Evolutionary conservation across 2,113 vertebrate species (phyloP).

Genomic region (Anthoscopus minutus): DNA sequence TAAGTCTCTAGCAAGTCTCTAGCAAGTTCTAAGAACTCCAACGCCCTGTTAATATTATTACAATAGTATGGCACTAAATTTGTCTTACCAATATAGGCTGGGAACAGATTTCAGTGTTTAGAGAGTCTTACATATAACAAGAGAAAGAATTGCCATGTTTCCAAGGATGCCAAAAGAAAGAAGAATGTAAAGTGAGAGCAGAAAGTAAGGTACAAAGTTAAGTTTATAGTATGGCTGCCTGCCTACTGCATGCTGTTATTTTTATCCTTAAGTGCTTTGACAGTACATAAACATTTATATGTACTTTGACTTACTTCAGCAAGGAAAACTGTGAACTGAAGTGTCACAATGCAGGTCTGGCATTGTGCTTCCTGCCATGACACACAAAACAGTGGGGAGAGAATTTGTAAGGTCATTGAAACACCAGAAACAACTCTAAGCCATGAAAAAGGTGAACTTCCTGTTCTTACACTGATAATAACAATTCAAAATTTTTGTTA

Average conservation of each 20-base stretch:
- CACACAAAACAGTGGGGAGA: background rate
- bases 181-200: background rate
- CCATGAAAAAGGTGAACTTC: background rate
- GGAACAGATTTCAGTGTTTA: background rate
- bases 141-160: background rate
- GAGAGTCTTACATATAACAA: background rate
- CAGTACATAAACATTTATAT: conserved; percentile 12
- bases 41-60: background rate
- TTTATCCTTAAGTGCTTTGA: background rate
- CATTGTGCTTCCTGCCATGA: background rate
- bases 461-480: background rate
- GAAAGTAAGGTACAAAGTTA: background rate
- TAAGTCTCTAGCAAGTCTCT: background rate
- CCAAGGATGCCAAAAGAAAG: background rate
- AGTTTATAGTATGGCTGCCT: background rate
- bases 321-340: background rate
- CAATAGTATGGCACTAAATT: background rate
- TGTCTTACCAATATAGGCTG: background rate
- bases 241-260: background rate
- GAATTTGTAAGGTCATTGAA: background rate
- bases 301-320: background rate
- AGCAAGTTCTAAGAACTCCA: background rate
- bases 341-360: background rate
- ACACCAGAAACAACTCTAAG: background rate
- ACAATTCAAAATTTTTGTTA: background rate